Base-by-base conservation (phyloP, 2,113 vertebrate species). In the Psophia crepitans region DNA sequence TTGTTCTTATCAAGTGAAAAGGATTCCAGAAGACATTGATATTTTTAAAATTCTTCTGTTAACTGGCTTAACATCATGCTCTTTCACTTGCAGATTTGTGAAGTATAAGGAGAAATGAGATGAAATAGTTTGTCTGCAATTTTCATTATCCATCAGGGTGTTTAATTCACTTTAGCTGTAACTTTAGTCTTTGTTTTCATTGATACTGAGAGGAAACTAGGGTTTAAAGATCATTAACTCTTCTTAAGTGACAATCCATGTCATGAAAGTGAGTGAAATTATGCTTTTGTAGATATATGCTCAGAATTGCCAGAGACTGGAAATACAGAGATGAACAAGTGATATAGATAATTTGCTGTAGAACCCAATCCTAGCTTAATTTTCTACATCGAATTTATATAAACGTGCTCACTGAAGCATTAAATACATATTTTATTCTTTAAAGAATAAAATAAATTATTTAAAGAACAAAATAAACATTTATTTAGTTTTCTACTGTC, bases 21-120 rank as follows among this genome's bases (percentile, higher is more conserved):
- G 35, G 78, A 53, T 92, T 91, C 68, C 53, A 76, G 57, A 94
- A 93, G 53, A 27, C 68, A 83, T 27, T 97, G 96, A 94, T 95
- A 93, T 97, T 98, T 98, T 82, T 44, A 24, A 63, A 69, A 66
- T 64, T 71, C 58, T 93, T 97, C 43, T 48, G 94, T 95, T 96
- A 96, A 96, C 82, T 97, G 86, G 58, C 53, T 96, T 91, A 94
- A 85, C 57, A 84, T 20, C 23, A 37, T 82, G 76, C 54, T 56
- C 86, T 97, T 97, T 94, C 30, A 53, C 64, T 30, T 90, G 26
- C 19, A 73, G 46, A 68, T 96, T 85, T 95, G 35, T 85, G 58
- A 94, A 91, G 66, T 41, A 87, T 60, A 95, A 97, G 95, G 91
- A 65, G 87, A 90, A 81, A 63, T 78, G 44, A 89, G 49, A 93